These are phyloP conservation scores for Eptesicus fuscus DNA, from an alignment of 2,113 vertebrate genomes.

Conservation along the genomic window DNA sequence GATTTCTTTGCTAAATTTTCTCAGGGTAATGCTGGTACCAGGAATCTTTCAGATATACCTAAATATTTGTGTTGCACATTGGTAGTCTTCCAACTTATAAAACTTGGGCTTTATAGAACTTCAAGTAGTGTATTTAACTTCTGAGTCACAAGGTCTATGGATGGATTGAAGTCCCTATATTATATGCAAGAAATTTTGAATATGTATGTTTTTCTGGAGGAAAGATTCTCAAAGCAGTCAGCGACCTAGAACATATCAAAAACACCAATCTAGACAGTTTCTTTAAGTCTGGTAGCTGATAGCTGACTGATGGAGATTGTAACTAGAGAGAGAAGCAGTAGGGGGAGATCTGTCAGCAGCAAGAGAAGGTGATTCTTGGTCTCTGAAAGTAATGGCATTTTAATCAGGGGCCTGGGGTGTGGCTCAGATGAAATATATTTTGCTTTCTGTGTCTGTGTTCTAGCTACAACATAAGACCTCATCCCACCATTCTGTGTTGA, in stretches of 20 bases:
- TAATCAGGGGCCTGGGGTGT: not conserved
- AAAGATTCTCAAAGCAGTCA: slow-evolving; percentile 1
- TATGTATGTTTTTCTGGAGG: not conserved
- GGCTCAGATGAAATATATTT: not conserved
- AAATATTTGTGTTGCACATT: not conserved
- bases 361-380: not conserved
- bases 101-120: not conserved
- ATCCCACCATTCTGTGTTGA: not conserved
- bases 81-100: not conserved
- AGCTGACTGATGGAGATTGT: not conserved
- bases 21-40: not conserved
- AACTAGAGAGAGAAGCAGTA: not conserved
- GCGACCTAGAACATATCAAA: not conserved
- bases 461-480: not conserved
- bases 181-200: not conserved
- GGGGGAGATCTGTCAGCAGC: not conserved
- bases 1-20: not conserved
- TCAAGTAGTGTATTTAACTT: not conserved
- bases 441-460: not conserved
- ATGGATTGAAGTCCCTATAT: not conserved
- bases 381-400: not conserved
- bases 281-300: not conserved
- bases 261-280: not conserved
- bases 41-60: not conserved
- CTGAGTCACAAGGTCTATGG: not conserved